These are phyloP conservation scores for Drosophila trapezifrons DNA, from an alignment of 1,140 invertebrate species.

Conservation along the genomic window DNA sequence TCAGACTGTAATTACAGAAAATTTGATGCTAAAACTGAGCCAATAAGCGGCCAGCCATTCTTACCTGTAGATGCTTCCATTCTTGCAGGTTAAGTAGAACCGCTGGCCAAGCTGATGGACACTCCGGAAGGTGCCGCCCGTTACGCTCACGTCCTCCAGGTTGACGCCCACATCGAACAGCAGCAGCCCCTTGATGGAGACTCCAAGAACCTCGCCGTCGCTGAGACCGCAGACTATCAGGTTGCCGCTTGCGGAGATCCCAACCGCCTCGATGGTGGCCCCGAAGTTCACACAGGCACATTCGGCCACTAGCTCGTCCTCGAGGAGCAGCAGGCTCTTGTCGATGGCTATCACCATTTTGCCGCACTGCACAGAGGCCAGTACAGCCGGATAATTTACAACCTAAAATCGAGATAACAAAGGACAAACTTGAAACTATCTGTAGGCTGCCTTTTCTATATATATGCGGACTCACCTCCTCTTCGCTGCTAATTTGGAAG, in stretches of 20 bases:
- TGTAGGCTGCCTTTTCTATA: background rate
- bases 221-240: constrained; percentile 75
- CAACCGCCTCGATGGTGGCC: constrained; percentile 69
- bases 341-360: constrained; percentile 80
- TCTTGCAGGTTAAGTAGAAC: constrained; percentile 71
- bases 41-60: background rate
- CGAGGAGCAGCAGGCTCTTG: constrained; percentile 72
- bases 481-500: constrained; percentile 75
- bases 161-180: constrained; percentile 72
- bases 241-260: constrained; percentile 70
- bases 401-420: constrained; percentile 43
- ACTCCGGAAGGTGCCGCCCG: constrained; percentile 53
- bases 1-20: constrained; percentile 40
- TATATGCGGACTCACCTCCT: constrained; percentile 40
- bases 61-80: constrained; percentile 77
- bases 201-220: constrained; percentile 80
- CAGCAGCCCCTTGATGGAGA: constrained; percentile 71
- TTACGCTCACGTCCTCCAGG: constrained; percentile 64
- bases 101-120: constrained; percentile 64
- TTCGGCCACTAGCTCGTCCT: constrained; percentile 76
- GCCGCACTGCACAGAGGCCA: constrained; percentile 67
- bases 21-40: background rate
- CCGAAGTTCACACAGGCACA: constrained; percentile 71
- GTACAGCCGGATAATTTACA: constrained; percentile 56
- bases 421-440: constrained; percentile 5